A percentile compares a stretch with the other conserved stretches of the same genome.
phyloP scores from a whole-genome alignment of 2,797 vertebrate species.

The Anabas testudineus region DNA sequence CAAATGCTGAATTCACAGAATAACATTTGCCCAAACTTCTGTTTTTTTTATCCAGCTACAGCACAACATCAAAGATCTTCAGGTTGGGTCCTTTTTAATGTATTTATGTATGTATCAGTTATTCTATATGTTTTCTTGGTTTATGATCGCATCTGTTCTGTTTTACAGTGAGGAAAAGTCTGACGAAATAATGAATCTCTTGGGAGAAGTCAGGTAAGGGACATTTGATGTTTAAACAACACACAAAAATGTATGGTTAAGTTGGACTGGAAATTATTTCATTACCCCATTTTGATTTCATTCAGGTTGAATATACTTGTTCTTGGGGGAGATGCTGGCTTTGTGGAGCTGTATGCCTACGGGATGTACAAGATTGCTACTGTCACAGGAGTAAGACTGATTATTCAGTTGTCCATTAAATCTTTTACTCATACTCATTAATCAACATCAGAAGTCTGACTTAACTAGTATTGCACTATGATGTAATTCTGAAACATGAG shows the following conservation, averaged over 20 bases:
- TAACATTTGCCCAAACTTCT: slow-evolving; percentile 27
- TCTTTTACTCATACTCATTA: too few species aligned
- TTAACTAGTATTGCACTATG: neutral
- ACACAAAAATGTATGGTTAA: neutral
- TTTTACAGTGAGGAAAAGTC: slow-evolving; percentile 96
- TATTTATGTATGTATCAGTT: neutral
- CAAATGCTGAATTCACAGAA: neutral
- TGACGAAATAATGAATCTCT: slow-evolving; percentile 97
- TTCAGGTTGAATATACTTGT: slow-evolving; percentile 94
- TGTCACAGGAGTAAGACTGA: slow-evolving; percentile 84
- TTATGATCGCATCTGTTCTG: neutral
- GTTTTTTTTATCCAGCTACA: slow-evolving; percentile 86
- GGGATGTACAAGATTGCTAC: slow-evolving; percentile 98
- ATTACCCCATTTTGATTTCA: neutral
- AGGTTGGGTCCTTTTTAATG: slow-evolving; percentile 83
- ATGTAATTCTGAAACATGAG: too few species aligned
- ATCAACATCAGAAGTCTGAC: neutral
- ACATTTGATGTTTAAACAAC: neutral
- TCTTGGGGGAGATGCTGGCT: slow-evolving; percentile 90
- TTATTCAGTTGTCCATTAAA: neutral
- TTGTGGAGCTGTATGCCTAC: slow-evolving; percentile 96
- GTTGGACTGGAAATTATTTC: neutral
- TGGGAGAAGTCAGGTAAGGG: slow-evolving; percentile 94
- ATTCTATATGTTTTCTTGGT: slow-evolving; percentile 12
- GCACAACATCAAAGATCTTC: slow-evolving; percentile 96